Percentiles rank a stretch among this genome's conserved stretches.
These are phyloP conservation scores for Xestobium rufovillosum DNA, from an alignment of 2,888 invertebrate species.

Conservation along the genomic window DNA sequence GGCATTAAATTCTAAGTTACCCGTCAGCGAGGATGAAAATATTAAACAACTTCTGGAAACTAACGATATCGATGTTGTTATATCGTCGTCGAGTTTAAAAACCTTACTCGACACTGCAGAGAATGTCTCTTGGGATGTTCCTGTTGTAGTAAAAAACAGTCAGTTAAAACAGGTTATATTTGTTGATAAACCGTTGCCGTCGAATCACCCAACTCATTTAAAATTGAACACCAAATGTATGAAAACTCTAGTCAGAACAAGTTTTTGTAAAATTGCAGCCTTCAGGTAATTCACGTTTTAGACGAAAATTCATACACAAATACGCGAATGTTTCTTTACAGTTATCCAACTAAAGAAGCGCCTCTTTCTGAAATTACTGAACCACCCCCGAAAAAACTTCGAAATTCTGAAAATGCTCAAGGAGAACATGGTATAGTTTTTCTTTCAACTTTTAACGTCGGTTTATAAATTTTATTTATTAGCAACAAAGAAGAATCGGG, in stretches of 20 bases:
- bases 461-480: slow-evolving; percentile 4
- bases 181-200: slow-evolving; percentile 34
- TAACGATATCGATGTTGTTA: slow-evolving; percentile 31
- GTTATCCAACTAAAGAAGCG: slow-evolving; percentile 15
- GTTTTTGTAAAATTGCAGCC: slow-evolving; percentile 32
- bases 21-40: slow-evolving; percentile 34
- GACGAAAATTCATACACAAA: neutral
- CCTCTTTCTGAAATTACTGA: slow-evolving; percentile 6
- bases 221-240: slow-evolving; percentile 28
- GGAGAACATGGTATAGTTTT: no score
- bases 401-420: no score
- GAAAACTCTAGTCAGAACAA: slow-evolving; percentile 30
- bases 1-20: slow-evolving; percentile 5
- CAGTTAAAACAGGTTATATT: slow-evolving; percentile 27
- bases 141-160: slow-evolving; percentile 33
- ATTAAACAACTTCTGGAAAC: slow-evolving; percentile 26
- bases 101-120: slow-evolving; percentile 33
- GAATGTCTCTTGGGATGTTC: slow-evolving; percentile 32
- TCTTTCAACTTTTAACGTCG: neutral
- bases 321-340: slow-evolving; percentile 9
- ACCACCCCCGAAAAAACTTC: no score
- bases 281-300: slow-evolving; percentile 24
- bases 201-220: slow-evolving; percentile 22
- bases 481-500: slow-evolving; percentile 6
- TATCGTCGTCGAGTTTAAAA: slow-evolving; percentile 34